Base-by-base conservation (phyloP, 1,140 invertebrate species). In the Drosophila pectinifera region DNA sequence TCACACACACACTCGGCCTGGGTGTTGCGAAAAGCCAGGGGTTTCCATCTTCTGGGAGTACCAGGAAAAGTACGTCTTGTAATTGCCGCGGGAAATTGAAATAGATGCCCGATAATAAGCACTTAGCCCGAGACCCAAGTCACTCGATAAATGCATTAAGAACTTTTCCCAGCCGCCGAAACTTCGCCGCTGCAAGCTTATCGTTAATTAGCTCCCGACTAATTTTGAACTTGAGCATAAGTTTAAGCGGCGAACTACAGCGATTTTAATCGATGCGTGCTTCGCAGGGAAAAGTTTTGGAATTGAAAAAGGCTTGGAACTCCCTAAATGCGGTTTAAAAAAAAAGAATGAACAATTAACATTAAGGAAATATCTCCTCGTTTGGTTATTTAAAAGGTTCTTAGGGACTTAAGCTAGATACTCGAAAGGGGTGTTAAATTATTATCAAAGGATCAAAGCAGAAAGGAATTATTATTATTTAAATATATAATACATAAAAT, bases 101-200 rank as follows among this genome's bases (percentile, higher is more conserved):
- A 88, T 88, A 88, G 83, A 88, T 89, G 84, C 79, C 83, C 83
- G 84, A 88, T 88, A 88, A 89, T 89, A 88, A 80, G 83, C 84
- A 88, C 83, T 88, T 88, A 83, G 75, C 61, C 65, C 38, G 41
- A 74, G 73, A 38, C 61, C 73, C 46, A 67, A 88, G 84, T 77
- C 76, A 88, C 74, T 89, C 80, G 83, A 89, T 88, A 88, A 86
- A 89, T 80, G 83, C 83, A 88, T 89, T 89, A 89, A 89, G 53
- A 89, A 39, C 89, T 85, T 85, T 74, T 49, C 45, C 31, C 61
- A 45, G 59, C 41, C 48, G 42, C 46, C 54, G 61, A 76, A 88
- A 86, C 64, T 86, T 78, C 45, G 8, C 24, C 39, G 10, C 57
- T 73, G 54, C 73, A 58, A 53, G 77, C 84, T 83, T 89, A 88